phyloP scores from a whole-genome alignment of 2,113 vertebrate species.

The Etheostoma cragini region DNA sequence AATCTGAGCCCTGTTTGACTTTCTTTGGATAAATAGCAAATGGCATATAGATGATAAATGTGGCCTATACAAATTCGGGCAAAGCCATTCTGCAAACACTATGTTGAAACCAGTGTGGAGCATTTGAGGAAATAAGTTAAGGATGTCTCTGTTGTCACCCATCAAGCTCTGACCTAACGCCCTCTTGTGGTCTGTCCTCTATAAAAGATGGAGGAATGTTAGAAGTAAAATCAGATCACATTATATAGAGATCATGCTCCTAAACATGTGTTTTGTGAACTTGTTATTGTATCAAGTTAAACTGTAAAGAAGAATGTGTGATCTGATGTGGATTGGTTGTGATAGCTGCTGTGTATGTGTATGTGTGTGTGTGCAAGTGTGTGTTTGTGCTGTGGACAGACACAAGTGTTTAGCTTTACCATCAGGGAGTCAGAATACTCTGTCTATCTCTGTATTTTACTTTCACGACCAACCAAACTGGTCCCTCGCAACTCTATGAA shows the following conservation, averaged over 20 bases:
- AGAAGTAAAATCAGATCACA: not conserved
- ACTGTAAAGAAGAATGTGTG: not conserved
- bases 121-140: conserved; percentile 14
- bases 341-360: not conserved
- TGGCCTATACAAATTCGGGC: not conserved
- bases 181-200: conserved; percentile 61
- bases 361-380: not conserved
- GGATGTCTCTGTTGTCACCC: not conserved
- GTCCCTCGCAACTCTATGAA: not conserved
- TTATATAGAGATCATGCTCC: not conserved
- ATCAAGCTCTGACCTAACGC: conserved; percentile 37
- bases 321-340: not conserved
- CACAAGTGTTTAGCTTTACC: not conserved
- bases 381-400: not conserved
- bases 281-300: not conserved
- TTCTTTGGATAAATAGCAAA: not conserved
- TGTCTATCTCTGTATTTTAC: conserved; percentile 5
- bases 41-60: not conserved
- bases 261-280: not conserved
- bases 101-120: not conserved
- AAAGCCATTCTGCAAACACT: not conserved
- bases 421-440: conserved; percentile 9
- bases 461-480: not conserved
- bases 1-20: not conserved
- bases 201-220: not conserved